These are phyloP conservation scores for Paramormyrops hopkinsi DNA, from an alignment of 2,797 vertebrate species.

Conservation along the genomic window DNA sequence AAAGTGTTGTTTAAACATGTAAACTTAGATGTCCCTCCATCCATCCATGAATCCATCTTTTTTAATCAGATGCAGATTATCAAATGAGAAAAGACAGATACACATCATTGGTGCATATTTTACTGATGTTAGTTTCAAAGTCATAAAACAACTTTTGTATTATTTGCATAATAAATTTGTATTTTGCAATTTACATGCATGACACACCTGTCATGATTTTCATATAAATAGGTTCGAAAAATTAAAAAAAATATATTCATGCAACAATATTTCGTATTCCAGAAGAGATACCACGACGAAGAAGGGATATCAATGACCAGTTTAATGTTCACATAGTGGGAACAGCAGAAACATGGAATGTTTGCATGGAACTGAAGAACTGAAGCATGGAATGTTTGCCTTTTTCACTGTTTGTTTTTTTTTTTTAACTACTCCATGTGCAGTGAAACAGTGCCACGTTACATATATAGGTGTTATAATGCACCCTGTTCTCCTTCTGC, in stretches of 20 bases:
- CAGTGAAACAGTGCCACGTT: neutral
- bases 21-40: neutral
- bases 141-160: neutral
- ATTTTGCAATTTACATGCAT: neutral
- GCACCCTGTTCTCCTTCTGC: neutral
- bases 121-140: neutral
- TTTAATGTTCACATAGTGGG: neutral
- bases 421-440: neutral
- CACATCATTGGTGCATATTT: neutral
- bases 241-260: neutral
- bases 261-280: neutral
- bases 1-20: neutral
- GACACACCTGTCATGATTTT: constrained; percentile 7
- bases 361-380: too few relatives aligned
- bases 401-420: neutral
- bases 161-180: constrained; percentile 3
- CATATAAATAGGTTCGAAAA: neutral
- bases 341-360: neutral
- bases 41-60: neutral
- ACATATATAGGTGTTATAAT: neutral
- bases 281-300: neutral
- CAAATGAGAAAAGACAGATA: constrained; percentile 1
- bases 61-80: neutral
- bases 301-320: neutral
- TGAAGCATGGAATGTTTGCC: neutral